Base-by-base conservation (phyloP, 2,888 invertebrate species). In the Zygogramma bicolorata region DNA sequence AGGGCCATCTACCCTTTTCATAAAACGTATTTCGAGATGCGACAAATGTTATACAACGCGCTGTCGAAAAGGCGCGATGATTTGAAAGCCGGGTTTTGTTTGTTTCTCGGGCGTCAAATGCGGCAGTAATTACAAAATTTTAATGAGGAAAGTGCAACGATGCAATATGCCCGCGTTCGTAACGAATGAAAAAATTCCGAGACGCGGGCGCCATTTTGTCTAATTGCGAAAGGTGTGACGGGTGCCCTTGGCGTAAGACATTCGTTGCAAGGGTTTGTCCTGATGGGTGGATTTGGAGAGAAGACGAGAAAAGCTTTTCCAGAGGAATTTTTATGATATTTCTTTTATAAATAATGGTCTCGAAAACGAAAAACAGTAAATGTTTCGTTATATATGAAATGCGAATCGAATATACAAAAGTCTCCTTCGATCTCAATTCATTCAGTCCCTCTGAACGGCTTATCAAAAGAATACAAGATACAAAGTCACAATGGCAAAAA, bases 61-160 rank as follows among this genome's bases (percentile, higher is more conserved):
- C 53, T 53, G 13, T 25, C 10, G 53, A 59, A 59, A 20, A 59
- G 31, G 22, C 34, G 20, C n/a, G 62, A 68, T 73, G 63, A 72
- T 76, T 73, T 70, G 71, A 74, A 77, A 76, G 75, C 74, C n/a
- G 65, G 65, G 63, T 69, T 74, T 75, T 68, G 46, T 73, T 68
- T 70, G 57, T 73, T 72, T 66, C 65, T 68, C 65, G 3, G 31
- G n/a, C 68, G 61, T 68, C 70, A 69, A 75, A 70, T 66, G 71
- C 72, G 31, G 70, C 79, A 74, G 78, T 85, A 85, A 85, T 85
- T 84, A 82, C 84, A 82, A 85, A 84, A 84, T 85, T 86, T 86
- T 86, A 86, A 86, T 84, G 85, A 86, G 85, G 80, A 85, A 85
- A 85, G 83, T 84, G 86, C 85, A 85, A 80, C 81, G 84, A 82